Evolutionary conservation across 2,888 invertebrate species (phyloP).

Genomic region (Alcis repandata): DNA sequence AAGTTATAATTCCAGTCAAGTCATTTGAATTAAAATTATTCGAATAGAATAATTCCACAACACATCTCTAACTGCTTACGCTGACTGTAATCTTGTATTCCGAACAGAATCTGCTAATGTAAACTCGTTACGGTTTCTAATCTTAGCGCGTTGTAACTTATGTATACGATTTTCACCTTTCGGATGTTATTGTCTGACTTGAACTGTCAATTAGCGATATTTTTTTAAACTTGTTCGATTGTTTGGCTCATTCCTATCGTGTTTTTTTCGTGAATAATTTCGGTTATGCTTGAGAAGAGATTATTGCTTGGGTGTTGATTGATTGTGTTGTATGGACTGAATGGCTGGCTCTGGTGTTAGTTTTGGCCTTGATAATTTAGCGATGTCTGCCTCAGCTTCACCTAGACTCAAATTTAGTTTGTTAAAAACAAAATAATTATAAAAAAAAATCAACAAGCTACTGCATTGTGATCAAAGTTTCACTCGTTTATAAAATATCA

Average conservation of each 20-base stretch:
- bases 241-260: not conserved
- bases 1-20: no score
- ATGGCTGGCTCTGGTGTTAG: no score
- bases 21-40: no score
- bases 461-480: no score
- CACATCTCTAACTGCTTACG: conserved; percentile 9
- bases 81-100: conserved; percentile 21
- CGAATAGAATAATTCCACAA: not conserved
- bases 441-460: no score
- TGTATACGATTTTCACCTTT: conserved; percentile 42
- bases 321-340: no score
- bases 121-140: conserved; percentile 65
- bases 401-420: no score
- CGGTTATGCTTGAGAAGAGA: not conserved
- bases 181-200: conserved; percentile 21
- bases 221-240: not conserved
- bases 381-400: no score
- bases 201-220: conserved; percentile 20
- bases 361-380: no score
- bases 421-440: no score
- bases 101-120: conserved; percentile 20
- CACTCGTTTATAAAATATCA: no score
- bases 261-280: not conserved
- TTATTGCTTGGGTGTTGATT: no score
- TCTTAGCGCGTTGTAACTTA: conserved; percentile 54